Percentiles rank a stretch among this genome's conserved stretches.
Evolutionary conservation across 2,888 invertebrate species (phyloP).

Genomic region (Caradrina kadenii): DNA sequence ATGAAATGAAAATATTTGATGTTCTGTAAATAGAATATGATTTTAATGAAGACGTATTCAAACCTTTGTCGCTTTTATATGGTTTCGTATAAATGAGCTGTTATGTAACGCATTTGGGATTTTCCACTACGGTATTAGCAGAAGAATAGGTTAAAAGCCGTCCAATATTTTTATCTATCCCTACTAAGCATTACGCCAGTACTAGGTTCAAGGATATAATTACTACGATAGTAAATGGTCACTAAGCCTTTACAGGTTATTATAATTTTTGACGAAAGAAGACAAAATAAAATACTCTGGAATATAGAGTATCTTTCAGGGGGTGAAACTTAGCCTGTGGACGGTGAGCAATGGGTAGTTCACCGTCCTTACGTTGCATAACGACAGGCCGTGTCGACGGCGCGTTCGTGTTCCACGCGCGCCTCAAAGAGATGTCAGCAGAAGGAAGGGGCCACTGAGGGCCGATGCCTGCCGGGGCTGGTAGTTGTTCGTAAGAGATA

Average conservation of each 20-base stretch:
- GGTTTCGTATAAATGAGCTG: constrained; percentile 2
- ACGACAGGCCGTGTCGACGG: too few species aligned
- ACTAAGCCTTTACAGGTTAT: constrained; percentile 11
- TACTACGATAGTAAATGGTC: constrained; percentile 31
- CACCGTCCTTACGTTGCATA: too few species aligned
- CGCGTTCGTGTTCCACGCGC: too few species aligned
- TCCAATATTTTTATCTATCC: constrained; percentile 19
- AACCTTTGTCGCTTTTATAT: not conserved
- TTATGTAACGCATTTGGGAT: constrained; percentile 37
- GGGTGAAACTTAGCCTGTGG: too few species aligned
- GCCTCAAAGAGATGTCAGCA: too few species aligned
- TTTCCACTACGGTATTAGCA: constrained; percentile 34
- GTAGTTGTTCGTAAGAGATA: too few species aligned
- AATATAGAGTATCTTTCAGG: too few species aligned
- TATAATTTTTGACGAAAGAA: not conserved
- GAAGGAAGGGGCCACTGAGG: too few species aligned
- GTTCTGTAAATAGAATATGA: not conserved
- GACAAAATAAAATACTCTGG: not conserved
- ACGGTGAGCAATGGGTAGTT: too few species aligned
- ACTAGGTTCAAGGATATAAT: constrained; percentile 13
- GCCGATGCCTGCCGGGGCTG: too few species aligned
- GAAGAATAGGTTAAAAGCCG: not conserved
- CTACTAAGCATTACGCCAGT: not conserved
- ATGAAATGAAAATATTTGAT: constrained; percentile 22
- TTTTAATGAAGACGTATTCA: not conserved